These are phyloP conservation scores for Gymnocheta viridis DNA, from an alignment of 2,888 invertebrate genomes.

Conservation along the genomic window DNA sequence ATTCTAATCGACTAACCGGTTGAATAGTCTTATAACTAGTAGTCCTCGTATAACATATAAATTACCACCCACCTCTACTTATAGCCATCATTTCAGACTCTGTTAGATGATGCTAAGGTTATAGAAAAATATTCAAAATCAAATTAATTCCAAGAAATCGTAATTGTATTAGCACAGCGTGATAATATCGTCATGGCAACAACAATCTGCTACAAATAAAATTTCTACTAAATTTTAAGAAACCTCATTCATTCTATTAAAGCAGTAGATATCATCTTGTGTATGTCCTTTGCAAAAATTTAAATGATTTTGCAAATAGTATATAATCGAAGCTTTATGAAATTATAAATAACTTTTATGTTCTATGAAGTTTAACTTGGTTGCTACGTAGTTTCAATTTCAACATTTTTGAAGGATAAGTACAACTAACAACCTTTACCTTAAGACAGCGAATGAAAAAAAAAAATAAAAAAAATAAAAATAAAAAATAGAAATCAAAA, in stretches of 20 bases:
- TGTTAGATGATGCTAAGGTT: slow-evolving; percentile 16
- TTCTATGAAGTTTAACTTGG: slow-evolving; percentile 2
- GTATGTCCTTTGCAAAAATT: background rate
- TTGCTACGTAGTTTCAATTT: background rate
- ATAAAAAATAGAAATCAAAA: background rate
- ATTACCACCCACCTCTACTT: slow-evolving; percentile 50
- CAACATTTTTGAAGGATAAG: slow-evolving; percentile 26
- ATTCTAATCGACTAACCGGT: too few relatives aligned
- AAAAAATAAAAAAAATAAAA: background rate
- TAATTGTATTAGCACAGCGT: background rate
- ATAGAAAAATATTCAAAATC: background rate
- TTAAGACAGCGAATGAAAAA: slow-evolving; percentile 8
- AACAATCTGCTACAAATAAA: background rate
- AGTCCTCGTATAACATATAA: background rate
- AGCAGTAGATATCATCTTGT: background rate
- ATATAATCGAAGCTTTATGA: background rate
- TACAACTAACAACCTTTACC: slow-evolving; percentile 50
- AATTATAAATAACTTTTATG: background rate
- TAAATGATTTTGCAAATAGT: too few relatives aligned
- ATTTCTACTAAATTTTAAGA: background rate
- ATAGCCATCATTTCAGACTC: slow-evolving; percentile 37
- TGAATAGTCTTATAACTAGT: too few relatives aligned
- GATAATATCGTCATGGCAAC: background rate
- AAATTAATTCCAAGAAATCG: background rate
- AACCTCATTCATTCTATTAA: background rate